These are phyloP conservation scores for Epinephelus lanceolatus DNA, from an alignment of 2,113 vertebrate species.

Conservation along the genomic window DNA sequence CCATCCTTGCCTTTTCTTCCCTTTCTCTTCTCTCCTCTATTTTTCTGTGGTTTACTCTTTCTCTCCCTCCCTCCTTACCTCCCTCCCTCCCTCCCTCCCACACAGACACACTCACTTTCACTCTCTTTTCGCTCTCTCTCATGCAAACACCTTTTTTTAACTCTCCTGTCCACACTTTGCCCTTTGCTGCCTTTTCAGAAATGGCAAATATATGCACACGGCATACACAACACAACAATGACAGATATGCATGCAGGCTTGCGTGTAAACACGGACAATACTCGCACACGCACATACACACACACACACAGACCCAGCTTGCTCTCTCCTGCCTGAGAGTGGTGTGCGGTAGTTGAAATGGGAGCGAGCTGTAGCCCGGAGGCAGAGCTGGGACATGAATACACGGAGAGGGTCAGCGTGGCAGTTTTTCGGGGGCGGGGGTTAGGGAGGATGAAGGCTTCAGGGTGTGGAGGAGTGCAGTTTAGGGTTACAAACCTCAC, in stretches of 20 bases:
- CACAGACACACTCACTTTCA: neutral
- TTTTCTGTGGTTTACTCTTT: neutral
- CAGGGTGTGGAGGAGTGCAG: slow-evolving; percentile 49
- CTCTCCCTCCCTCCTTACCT: neutral
- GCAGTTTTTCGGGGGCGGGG: slow-evolving; percentile 48
- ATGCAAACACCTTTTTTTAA: slow-evolving; percentile 48
- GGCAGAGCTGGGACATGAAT: slow-evolving; percentile 70
- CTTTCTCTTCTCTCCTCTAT: neutral
- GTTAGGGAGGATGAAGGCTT: slow-evolving; percentile 56
- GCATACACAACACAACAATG: slow-evolving; percentile 44
- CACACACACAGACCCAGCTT: slow-evolving; percentile 15
- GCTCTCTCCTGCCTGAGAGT: slow-evolving; percentile 51
- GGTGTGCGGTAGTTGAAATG: slow-evolving; percentile 64
- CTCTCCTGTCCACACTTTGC: slow-evolving; percentile 45
- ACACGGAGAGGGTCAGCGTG: slow-evolving; percentile 63
- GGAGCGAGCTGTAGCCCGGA: slow-evolving; percentile 70
- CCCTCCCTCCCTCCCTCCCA: neutral
- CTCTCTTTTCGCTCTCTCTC: slow-evolving; percentile 15
- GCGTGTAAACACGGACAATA: slow-evolving; percentile 69
- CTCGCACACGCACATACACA: slow-evolving; percentile 21
- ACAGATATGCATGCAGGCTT: slow-evolving; percentile 63
- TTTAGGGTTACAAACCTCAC: slow-evolving; percentile 68
- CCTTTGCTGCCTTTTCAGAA: slow-evolving; percentile 76
- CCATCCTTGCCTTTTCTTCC: neutral
- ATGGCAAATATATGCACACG: slow-evolving; percentile 64